Evolutionary conservation across 37 sponge, comb jelly and placozoan species (phyloP).

Genomic region (Agelas oroides): DNA sequence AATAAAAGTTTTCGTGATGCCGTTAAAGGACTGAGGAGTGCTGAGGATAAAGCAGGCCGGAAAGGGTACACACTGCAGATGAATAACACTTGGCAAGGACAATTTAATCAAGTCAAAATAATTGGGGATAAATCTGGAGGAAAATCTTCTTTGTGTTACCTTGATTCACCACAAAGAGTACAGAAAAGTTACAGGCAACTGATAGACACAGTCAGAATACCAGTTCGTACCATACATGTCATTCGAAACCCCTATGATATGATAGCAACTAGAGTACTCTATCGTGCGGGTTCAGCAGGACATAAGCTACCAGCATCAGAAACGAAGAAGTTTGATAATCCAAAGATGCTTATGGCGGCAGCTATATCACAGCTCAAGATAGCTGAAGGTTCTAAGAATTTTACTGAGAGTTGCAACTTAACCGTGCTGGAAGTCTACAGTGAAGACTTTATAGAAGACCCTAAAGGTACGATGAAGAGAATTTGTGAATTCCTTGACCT

Average conservation of each 20-base stretch:
- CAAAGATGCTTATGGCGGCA: neutral
- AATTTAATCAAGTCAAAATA: neutral
- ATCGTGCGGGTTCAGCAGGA: neutral
- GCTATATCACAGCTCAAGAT: neutral
- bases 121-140: conserved; percentile 44
- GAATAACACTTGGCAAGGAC: conserved; percentile 20
- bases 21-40: neutral
- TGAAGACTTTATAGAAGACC: conserved; percentile 34
- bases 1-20: neutral
- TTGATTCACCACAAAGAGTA: neutral
- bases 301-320: neutral
- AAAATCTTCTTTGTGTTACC: neutral
- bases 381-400: neutral
- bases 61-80: conserved; percentile 39
- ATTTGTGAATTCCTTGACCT: conserved; percentile 27
- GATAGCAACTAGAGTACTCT: conserved; percentile 46
- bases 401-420: conserved; percentile 7
- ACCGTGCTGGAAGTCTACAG: conserved; percentile 6
- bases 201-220: neutral
- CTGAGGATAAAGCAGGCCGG: neutral
- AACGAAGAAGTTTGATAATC: neutral
- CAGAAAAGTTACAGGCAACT: neutral
- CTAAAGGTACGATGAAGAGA: neutral
- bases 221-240: conserved; percentile 25
- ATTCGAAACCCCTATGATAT: conserved; percentile 56